Conservation (phyloP, 53 echinoderm and acorn worm species). For the Pentamera pediparva region DNA sequence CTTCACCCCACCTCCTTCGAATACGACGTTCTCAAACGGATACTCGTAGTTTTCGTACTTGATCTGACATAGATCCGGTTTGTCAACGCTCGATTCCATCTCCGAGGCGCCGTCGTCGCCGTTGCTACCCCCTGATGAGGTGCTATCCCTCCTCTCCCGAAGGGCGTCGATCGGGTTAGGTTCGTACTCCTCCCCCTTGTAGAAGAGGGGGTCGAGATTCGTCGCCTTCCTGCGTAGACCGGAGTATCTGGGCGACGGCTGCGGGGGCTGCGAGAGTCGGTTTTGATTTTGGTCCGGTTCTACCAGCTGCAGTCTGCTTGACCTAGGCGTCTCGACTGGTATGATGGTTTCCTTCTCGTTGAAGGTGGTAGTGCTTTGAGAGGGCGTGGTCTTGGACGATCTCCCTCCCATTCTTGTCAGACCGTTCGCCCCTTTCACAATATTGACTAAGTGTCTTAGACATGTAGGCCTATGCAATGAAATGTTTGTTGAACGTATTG, state of each 20-base stretch:
- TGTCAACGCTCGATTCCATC: too few species aligned
- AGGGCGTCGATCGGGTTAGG: not conserved
- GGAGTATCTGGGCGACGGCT: not conserved
- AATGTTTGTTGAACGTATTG: too few species aligned
- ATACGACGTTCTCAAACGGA: slow-evolving; percentile 92
- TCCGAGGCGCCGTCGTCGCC: slow-evolving; percentile 46
- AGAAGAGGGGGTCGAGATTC: not conserved
- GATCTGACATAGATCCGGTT: slow-evolving; percentile 27
- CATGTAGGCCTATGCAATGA: too few species aligned
- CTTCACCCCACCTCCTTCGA: slow-evolving; percentile 94
- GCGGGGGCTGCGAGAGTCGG: not conserved
- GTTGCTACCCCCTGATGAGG: slow-evolving; percentile 27
- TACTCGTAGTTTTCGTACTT: slow-evolving; percentile 54
- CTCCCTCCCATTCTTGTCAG: slow-evolving; percentile 16
- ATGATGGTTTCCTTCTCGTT: not conserved
- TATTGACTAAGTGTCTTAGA: too few species aligned
- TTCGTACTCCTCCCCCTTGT: not conserved
- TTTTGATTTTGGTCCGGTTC: not conserved
- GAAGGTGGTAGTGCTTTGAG: not conserved
- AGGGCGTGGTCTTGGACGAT: slow-evolving; percentile 2
- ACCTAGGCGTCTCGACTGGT: not conserved
- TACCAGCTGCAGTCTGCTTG: not conserved
- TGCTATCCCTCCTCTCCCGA: not conserved
- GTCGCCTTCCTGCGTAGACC: not conserved
- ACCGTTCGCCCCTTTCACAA: too few species aligned